Evolutionary conservation across 2,113 vertebrate genomes (phyloP).

Genomic region (Gymnocephalus cernua): DNA sequence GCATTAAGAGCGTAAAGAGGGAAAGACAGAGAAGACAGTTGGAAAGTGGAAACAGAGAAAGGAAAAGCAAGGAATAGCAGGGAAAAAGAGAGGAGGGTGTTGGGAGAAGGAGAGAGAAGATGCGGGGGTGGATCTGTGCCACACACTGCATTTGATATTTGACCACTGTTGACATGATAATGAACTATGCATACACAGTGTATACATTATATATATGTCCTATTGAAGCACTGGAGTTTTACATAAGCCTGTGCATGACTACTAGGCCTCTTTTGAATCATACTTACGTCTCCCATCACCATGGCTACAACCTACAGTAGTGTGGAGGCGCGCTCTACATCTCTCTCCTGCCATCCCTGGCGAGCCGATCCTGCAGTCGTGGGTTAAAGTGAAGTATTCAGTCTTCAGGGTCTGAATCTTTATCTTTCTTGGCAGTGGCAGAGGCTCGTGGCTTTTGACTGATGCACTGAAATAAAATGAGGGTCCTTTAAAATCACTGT

Average conservation of each 20-base stretch:
- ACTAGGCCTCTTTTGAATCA: constrained; percentile 74
- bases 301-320: constrained; percentile 81
- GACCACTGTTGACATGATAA: constrained; percentile 57
- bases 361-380: constrained; percentile 63
- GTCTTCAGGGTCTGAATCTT: constrained; percentile 58
- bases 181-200: constrained; percentile 19
- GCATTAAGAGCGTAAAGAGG: constrained; percentile 47
- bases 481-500: neutral
- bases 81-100: constrained; percentile 3
- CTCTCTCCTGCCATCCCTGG: constrained; percentile 62
- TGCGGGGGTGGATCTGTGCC: constrained; percentile 11
- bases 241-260: constrained; percentile 79
- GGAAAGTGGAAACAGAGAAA: neutral
- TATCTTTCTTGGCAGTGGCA: constrained; percentile 22
- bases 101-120: neutral
- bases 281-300: constrained; percentile 77
- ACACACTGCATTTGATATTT: constrained; percentile 56
- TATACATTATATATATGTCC: neutral
- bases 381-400: constrained; percentile 68
- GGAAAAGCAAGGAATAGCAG: neutral
- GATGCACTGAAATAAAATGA: neutral
- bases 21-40: constrained; percentile 41
- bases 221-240: constrained; percentile 68
- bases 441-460: constrained; percentile 42
- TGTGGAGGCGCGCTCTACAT: constrained; percentile 75